Evolutionary conservation across 2,888 invertebrate genomes (phyloP).

Genomic region (Caenorhabditis becei): DNA sequence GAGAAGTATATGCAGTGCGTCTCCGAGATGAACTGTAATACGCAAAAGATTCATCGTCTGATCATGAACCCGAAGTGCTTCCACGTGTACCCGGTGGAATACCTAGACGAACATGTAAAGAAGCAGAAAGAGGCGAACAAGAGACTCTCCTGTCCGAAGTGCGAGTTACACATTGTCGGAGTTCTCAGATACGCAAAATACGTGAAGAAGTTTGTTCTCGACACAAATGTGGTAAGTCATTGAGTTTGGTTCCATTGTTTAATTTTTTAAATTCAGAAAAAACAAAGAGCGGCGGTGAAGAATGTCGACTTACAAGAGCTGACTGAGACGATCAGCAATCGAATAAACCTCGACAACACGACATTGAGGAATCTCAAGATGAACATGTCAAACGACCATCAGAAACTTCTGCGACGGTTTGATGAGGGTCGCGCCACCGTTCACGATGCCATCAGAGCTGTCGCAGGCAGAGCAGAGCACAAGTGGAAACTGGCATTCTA

Average conservation of each 20-base stretch:
- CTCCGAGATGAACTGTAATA: not conserved
- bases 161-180: not conserved
- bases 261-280: not conserved
- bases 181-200: slow-evolving; percentile 47
- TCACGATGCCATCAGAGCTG: not conserved
- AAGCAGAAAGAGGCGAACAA: not conserved
- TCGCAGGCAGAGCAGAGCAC: not conserved
- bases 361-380: no score
- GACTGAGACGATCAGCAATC: no score
- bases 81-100: slow-evolving; percentile 18
- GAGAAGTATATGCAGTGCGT: slow-evolving; percentile 74
- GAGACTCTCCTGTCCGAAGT: slow-evolving; percentile 24
- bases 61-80: slow-evolving; percentile 62
- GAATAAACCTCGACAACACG: no score
- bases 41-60: slow-evolving; percentile 49
- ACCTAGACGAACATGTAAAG: slow-evolving; percentile 36
- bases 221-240: slow-evolving; percentile 15
- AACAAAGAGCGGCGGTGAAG: not conserved
- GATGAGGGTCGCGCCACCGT: no score
- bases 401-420: no score
- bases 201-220: slow-evolving; percentile 16
- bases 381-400: no score
- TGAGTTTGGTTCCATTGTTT: not conserved
- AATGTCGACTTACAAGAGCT: not conserved
- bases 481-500: slow-evolving; percentile 6